Evolutionary conservation across 2,113 vertebrate species (phyloP), one percentile per base, ranked within the genome.

Genomic region (Tamias sibiricus): DNA sequence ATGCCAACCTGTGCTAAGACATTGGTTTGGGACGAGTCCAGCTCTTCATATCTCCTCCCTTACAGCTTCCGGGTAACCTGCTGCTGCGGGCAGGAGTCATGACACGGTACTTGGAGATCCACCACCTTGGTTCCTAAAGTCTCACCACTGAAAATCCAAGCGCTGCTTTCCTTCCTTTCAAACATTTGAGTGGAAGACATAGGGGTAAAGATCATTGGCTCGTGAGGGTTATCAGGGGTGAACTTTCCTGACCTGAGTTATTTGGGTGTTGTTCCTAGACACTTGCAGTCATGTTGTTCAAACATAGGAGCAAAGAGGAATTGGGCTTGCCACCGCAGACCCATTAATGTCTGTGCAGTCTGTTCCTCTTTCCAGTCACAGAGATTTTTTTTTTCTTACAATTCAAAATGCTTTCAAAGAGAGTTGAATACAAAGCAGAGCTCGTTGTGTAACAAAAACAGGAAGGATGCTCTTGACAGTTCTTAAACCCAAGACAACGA

Each of bases 1-100:
- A 7, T 1, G 32, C 19, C 0, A 0, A 24, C 24, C 42, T 12
- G 0, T 1, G 26, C 52, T 68, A 13, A 76, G 30, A 19, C 0
- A 0, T 12, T 13, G 35, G 22, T 49, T 42, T 42, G 7, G 19
- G 7, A 20, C 3, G 30, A 47, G 7, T 42, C 44, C 26, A 77
- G 42, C 13, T n/a, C 12, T 71, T 87, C 17, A 13, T 1, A 11
- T 49, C n/a, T 81, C 11, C 35, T 79, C 74, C 68, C 13, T 1
- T 9, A 6, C 6, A 19, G 2, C 26, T 69, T n/a, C 19, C 32
- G 40, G 22, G 32, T 3, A 7, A 24, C 16, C 4, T 1, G 17
- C 37, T 42, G 2, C 42, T 28, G 11, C 14, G 49, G 47, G 85
- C 44, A 8, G 28, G 4, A 3, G 14, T 16, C 22, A 2, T 1